Evolutionary conservation across 2,113 vertebrate genomes (phyloP), one percentile per base, ranked within the genome.

Genomic region (Sula dactylatra): DNA sequence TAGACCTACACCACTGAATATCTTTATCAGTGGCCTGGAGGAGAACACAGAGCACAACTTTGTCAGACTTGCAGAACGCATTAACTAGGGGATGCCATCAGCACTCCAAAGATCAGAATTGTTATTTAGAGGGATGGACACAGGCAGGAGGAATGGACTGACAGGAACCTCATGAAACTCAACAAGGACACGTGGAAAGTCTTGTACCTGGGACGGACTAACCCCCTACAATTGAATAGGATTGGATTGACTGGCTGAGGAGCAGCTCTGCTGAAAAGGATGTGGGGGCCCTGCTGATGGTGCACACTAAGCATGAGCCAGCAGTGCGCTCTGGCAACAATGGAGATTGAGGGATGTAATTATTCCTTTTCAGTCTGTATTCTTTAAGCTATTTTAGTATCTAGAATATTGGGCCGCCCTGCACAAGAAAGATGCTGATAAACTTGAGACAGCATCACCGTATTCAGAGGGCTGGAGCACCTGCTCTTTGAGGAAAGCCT

Each of bases 1-100:
- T 34, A 58, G 5, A 67, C 47, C 42, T 59, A 15, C 2, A 1
- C 25, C 34, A 50, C 0, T 1, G n/a, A 54, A 1, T 59, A 36
- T 11, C 47, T 86, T 59, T 49, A 38, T 25, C 14, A 31, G 44
- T 42, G 38, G 38, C 32, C 44, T 38, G 62, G 32, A 86, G 50
- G 12, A 86, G 15, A 80, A 77, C 26, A 56, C 11, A 45, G 32
- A 81, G 14, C 15, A 44, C 14, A 54, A 10, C 24, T 66, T 73
- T 13, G 34, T 66, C 65, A 61, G 45, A n/a, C 38, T 55, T 78
- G 32, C 20, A 54, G 52, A 71, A 54, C 7, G 13, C 64, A 77
- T 10, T 1, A 1, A 82, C 27, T 10, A 21, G 5, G 10, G 14
- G 55, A 34, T 58, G 49, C 47, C 55, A 45, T 26, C 47, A 64